phyloP scores from a whole-genome alignment of 2,888 invertebrate species.

The Standfussiana lucernea region DNA sequence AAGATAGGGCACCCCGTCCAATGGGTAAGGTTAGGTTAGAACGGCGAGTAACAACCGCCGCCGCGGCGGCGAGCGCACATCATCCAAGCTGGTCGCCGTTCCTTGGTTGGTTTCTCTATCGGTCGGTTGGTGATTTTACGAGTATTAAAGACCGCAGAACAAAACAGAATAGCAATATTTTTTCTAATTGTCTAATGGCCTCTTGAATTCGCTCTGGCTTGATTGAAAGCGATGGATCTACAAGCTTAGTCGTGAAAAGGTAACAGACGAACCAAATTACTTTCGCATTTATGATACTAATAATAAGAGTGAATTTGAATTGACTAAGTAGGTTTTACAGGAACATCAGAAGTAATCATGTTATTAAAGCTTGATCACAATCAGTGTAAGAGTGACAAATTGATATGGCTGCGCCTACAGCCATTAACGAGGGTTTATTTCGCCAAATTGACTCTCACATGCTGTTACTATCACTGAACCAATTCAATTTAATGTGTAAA shows the following conservation, averaged over 20 bases:
- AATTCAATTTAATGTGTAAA: constrained; percentile 4
- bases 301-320: neutral
- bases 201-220: neutral
- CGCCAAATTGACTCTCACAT: constrained; percentile 37
- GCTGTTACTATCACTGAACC: constrained; percentile 21
- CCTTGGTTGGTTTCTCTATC: no score
- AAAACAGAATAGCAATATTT: neutral
- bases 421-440: constrained; percentile 14
- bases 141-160: no score
- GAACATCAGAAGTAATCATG: constrained; percentile 24
- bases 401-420: constrained; percentile 45
- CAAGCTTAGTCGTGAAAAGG: neutral
- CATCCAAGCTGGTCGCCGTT: no score
- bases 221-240: neutral
- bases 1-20: no score
- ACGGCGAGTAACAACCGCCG: no score
- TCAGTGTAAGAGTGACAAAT: constrained; percentile 11
- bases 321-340: constrained; percentile 13
- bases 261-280: neutral
- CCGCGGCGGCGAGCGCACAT: no score
- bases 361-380: constrained; percentile 22
- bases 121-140: no score
- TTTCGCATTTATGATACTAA: neutral
- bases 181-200: neutral
- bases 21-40: no score